Evolutionary conservation across 2,888 invertebrate species (phyloP).

Genomic region (Mesochorus sp.): DNA sequence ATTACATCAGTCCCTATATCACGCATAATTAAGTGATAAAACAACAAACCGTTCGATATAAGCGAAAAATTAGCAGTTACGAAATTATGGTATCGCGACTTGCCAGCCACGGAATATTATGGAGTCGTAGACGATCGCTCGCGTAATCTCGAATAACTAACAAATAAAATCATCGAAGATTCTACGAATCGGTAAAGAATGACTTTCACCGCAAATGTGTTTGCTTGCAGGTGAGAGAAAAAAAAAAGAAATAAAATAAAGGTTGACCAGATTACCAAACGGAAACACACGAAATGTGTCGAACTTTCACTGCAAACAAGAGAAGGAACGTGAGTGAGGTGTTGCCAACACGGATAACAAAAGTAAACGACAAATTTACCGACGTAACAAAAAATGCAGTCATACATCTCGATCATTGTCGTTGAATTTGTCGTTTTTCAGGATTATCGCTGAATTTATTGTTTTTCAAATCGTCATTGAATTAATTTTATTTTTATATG

Average conservation of each 20-base stretch:
- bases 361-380: no score
- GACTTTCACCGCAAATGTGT: slow-evolving; percentile 46
- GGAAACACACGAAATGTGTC: slow-evolving; percentile 16
- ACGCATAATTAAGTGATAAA: slow-evolving; percentile 10
- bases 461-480: not conserved
- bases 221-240: not conserved
- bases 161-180: slow-evolving; percentile 2
- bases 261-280: slow-evolving; percentile 2
- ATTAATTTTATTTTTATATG: not conserved
- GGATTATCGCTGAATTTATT: no score
- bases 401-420: no score
- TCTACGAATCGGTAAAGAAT: slow-evolving; percentile 1
- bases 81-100: not conserved
- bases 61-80: not conserved
- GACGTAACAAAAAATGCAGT: no score
- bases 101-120: no score
- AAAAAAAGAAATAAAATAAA: slow-evolving; percentile 16
- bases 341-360: no score
- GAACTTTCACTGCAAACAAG: slow-evolving; percentile 54
- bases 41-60: not conserved
- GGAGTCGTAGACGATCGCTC: not conserved
- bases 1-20: slow-evolving; percentile 18
- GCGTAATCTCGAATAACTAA: not conserved
- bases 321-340: not conserved
- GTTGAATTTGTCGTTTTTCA: no score